Percentiles rank a stretch among this genome's conserved stretches.
Conservation (phyloP, 2,888 invertebrate genomes). For the Crematogaster levior region DNA sequence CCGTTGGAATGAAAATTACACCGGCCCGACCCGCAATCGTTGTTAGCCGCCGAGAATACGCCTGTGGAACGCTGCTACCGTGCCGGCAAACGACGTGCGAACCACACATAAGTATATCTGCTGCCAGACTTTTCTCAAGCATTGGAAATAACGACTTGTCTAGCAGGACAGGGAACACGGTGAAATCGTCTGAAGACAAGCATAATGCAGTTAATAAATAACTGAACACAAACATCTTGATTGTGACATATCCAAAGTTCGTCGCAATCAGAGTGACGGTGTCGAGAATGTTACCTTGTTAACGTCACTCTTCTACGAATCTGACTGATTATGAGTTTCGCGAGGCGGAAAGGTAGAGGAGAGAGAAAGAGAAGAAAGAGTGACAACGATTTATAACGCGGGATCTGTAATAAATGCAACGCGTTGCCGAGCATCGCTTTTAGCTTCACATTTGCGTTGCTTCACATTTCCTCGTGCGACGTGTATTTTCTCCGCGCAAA, state of each 20-base stretch:
- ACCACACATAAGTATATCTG: slow-evolving; percentile 11
- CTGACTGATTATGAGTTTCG: slow-evolving; percentile 11
- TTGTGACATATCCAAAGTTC: background rate
- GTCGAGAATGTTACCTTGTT: slow-evolving; percentile 6
- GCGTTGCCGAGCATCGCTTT: slow-evolving; percentile 6
- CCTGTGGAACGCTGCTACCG: slow-evolving; percentile 46
- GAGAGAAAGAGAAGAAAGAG: slow-evolving; percentile 5
- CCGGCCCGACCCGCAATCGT: slow-evolving; percentile 57
- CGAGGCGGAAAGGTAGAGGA: slow-evolving; percentile 22
- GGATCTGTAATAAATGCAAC: slow-evolving; percentile 27
- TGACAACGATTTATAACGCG: slow-evolving; percentile 35
- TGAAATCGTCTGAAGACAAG: background rate
- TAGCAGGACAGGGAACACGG: background rate
- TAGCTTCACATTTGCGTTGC: slow-evolving; percentile 21
- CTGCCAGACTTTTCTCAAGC: slow-evolving; percentile 8
- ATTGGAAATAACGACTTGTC: slow-evolving; percentile 1
- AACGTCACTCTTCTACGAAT: slow-evolving; percentile 13
- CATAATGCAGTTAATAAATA: slow-evolving; percentile 9
- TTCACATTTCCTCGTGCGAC: slow-evolving; percentile 18
- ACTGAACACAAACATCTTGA: background rate
- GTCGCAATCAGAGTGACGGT: background rate
- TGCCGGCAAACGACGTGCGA: slow-evolving; percentile 26
- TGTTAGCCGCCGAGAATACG: slow-evolving; percentile 62
- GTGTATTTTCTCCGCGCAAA: slow-evolving; percentile 7
- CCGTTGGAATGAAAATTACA: slow-evolving; percentile 76